phyloP scores from a whole-genome alignment of 2,797 vertebrate genomes.

The Loris lydekkerianus region DNA sequence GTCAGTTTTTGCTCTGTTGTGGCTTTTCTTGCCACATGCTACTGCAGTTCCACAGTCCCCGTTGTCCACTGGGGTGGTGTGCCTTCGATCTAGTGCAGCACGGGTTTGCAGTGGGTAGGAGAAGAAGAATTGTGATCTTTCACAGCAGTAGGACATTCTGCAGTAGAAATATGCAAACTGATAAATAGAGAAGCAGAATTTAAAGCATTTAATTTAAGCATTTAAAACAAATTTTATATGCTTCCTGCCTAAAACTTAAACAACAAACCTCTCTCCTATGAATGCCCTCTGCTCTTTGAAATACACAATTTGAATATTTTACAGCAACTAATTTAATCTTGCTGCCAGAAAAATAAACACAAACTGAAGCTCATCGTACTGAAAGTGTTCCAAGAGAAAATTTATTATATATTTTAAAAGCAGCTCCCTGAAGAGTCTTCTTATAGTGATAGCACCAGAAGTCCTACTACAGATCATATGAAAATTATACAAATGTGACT shows the following conservation, averaged over 20 bases:
- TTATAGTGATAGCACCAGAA: constrained; percentile 40
- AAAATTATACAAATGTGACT: background rate
- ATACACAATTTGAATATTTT: constrained; percentile 9
- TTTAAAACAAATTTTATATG: too few species aligned
- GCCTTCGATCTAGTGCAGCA: background rate
- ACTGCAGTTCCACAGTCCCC: background rate
- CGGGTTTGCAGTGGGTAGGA: background rate
- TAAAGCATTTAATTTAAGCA: too few species aligned
- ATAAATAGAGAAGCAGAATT: too few species aligned
- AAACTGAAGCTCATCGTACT: background rate
- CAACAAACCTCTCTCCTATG: background rate
- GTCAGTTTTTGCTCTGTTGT: background rate
- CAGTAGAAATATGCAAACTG: too few species aligned
- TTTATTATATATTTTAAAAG: background rate
- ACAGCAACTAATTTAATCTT: constrained; percentile 49
- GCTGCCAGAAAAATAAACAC: constrained; percentile 24
- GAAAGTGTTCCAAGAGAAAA: background rate
- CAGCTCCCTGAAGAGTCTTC: background rate
- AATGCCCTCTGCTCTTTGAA: background rate
- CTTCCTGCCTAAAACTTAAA: background rate
- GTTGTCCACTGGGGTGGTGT: background rate
- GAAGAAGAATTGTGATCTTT: background rate
- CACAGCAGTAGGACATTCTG: too few species aligned
- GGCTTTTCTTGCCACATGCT: background rate
- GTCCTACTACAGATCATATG: background rate